Conservation (phyloP, 2,888 invertebrate species). For the Sympetrum striolatum region DNA sequence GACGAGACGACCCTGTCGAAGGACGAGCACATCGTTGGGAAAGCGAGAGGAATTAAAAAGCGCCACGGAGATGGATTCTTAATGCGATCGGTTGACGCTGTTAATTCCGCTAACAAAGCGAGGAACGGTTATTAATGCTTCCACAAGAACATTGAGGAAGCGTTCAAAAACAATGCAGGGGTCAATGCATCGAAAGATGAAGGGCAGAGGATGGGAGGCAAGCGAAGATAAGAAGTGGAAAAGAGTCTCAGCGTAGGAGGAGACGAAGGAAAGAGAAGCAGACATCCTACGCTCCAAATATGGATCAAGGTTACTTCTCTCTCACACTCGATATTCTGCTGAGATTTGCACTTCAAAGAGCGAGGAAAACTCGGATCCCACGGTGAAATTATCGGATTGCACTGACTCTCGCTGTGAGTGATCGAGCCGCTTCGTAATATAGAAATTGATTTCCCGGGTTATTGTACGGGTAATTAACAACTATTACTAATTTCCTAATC, state of each 20-base stretch:
- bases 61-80: neutral
- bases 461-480: too few species aligned
- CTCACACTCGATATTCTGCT: neutral
- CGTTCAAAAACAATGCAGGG: neutral
- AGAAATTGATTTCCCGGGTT: too few species aligned
- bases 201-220: neutral
- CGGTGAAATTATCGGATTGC: too few species aligned
- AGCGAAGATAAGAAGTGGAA: neutral
- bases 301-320: neutral
- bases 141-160: neutral
- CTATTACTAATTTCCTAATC: too few species aligned
- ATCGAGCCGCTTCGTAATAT: too few species aligned
- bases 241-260: neutral
- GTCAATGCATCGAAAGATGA: neutral
- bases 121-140: neutral
- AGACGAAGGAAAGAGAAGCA: neutral
- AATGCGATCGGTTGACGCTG: neutral
- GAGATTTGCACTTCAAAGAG: too few species aligned
- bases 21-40: neutral
- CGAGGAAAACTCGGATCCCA: too few species aligned
- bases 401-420: too few species aligned
- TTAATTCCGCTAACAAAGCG: neutral
- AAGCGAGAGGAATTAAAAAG: neutral
- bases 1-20: neutral
- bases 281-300: neutral